Percentiles rank a stretch among this genome's conserved stretches.
Evolutionary conservation across 2,797 vertebrate species (phyloP).

Genomic region (Siniperca undulata): DNA sequence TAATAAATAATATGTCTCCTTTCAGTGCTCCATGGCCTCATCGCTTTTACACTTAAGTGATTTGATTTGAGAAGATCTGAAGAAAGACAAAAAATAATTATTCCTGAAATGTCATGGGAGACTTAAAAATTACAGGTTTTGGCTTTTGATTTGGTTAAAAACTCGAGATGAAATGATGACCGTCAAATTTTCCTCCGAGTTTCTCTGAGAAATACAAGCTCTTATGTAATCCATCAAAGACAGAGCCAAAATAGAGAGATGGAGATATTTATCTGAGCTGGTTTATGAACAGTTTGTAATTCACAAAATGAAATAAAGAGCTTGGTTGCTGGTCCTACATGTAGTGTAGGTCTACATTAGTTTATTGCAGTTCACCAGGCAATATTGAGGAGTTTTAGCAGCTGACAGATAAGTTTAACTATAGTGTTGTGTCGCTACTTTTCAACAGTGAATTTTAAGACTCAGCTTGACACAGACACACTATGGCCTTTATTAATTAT

Average conservation of each 20-base stretch:
- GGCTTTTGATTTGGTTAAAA: neutral
- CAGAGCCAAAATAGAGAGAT: neutral
- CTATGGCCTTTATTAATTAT: neutral
- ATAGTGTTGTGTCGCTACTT: neutral
- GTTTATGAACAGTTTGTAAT: conserved; percentile 20
- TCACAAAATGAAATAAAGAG: neutral
- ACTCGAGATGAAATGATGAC: neutral
- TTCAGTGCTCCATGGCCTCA: conserved; percentile 21
- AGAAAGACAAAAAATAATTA: conserved; percentile 5
- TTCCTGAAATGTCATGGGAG: conserved; percentile 25
- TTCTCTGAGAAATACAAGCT: neutral
- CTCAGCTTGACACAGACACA: neutral
- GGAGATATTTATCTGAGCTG: conserved; percentile 20
- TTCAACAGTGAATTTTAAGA: neutral
- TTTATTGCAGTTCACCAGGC: conserved; percentile 23
- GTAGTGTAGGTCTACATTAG: neutral
- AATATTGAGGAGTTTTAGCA: neutral
- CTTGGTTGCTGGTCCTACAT: conserved; percentile 7
- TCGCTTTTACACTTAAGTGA: conserved; percentile 19
- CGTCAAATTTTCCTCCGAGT: conserved; percentile 13
- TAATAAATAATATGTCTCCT: conserved; percentile 46
- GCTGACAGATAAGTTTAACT: neutral
- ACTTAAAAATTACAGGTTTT: conserved; percentile 6
- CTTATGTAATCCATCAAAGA: conserved; percentile 13
- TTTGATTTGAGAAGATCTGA: conserved; percentile 31